Evolutionary conservation across 2,888 invertebrate species (phyloP).

Genomic region (Agrypnus murinus): DNA sequence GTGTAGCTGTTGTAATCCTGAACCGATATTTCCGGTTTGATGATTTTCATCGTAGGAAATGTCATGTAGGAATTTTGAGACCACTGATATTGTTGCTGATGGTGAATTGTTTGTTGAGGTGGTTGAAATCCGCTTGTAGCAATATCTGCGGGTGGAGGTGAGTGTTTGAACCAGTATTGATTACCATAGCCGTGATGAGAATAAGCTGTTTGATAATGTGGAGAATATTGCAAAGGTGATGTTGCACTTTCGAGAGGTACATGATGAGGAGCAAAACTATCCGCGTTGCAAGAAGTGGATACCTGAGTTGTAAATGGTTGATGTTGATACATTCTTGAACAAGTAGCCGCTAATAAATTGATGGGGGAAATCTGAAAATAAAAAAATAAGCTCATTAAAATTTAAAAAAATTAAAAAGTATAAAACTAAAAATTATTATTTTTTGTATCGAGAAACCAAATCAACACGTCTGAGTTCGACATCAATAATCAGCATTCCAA

Average conservation of each 20-base stretch:
- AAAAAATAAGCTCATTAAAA: conserved; percentile 19
- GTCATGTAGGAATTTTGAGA: conserved; percentile 72
- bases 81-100: conserved; percentile 71
- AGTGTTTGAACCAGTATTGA: conserved; percentile 69
- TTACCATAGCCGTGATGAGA: conserved; percentile 58
- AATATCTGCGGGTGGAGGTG: conserved; percentile 68
- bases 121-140: conserved; percentile 68
- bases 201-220: conserved; percentile 65
- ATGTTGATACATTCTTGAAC: conserved; percentile 66
- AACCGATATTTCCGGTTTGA: conserved; percentile 68
- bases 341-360: conserved; percentile 67
- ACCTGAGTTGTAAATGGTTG: conserved; percentile 64
- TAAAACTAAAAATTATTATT: background rate
- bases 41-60: conserved; percentile 67
- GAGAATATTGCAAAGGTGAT: conserved; percentile 67
- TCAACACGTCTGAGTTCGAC: conserved; percentile 45
- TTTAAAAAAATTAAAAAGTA: conserved; percentile 22
- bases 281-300: conserved; percentile 67
- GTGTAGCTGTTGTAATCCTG: conserved; percentile 64
- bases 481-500: conserved; percentile 53
- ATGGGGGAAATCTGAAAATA: conserved; percentile 67
- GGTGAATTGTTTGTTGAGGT: conserved; percentile 73
- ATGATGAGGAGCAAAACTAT: conserved; percentile 65
- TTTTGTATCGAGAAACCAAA: conserved; percentile 39
- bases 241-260: conserved; percentile 64